These are phyloP conservation scores for Sphaerophoria rueppellii DNA, from an alignment of 2,888 invertebrate species.

Conservation along the genomic window DNA sequence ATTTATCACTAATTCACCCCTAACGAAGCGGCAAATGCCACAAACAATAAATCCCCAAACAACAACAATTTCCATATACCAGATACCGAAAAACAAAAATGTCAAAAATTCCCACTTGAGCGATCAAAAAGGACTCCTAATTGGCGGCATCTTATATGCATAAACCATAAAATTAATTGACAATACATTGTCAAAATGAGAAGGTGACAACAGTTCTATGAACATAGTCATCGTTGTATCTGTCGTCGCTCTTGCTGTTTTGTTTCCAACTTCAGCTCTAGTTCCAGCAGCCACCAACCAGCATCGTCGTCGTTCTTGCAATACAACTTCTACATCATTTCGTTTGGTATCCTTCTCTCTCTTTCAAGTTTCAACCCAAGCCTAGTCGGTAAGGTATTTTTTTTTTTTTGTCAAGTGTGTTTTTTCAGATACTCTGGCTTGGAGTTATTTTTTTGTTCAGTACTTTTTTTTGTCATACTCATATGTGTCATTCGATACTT, in stretches of 20 bases:
- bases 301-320: neutral
- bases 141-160: constrained; percentile 69
- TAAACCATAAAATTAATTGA: constrained; percentile 71
- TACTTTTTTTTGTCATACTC: constrained; percentile 38
- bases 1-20: constrained; percentile 68
- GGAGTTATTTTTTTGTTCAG: neutral
- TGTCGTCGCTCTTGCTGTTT: constrained; percentile 45
- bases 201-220: constrained; percentile 73
- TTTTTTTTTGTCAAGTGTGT: constrained; percentile 52
- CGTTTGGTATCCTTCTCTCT: constrained; percentile 57
- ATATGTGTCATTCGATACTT: constrained; percentile 71
- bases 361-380: neutral
- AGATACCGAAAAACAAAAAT: neutral
- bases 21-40: constrained; percentile 53
- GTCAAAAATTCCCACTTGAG: constrained; percentile 28
- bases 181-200: constrained; percentile 71
- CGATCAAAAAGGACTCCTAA: constrained; percentile 66
- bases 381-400: neutral
- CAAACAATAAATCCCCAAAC: constrained; percentile 24
- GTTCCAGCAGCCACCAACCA: neutral
- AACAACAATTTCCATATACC: constrained; percentile 1
- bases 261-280: constrained; percentile 13
- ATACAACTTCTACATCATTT: constrained; percentile 25
- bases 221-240: constrained; percentile 66
- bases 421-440: constrained; percentile 55